Conservation (phyloP, 2,888 invertebrate species). For the Eristalinus sepulchralis region DNA sequence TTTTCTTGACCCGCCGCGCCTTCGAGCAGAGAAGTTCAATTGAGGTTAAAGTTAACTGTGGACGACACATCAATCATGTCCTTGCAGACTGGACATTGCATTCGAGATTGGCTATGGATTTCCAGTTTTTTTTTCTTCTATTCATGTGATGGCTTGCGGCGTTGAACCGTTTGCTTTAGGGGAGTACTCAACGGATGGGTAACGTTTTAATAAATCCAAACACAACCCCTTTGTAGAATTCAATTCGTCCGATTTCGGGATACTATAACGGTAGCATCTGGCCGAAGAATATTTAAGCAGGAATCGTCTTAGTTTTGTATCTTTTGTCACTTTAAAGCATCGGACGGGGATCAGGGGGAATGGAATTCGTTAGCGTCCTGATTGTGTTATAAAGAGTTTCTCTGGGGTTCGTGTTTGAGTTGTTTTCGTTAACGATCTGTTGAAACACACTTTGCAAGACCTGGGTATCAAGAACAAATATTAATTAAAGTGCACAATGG, state of each 20-base stretch:
- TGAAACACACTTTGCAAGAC: too few relatives aligned
- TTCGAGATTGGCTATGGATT: slow-evolving; percentile 10
- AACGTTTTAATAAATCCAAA: background rate
- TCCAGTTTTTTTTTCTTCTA: slow-evolving; percentile 10
- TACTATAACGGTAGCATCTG: background rate
- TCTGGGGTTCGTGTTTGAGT: background rate
- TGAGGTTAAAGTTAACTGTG: slow-evolving; percentile 60
- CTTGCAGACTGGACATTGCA: slow-evolving; percentile 24
- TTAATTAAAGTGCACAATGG: too few relatives aligned
- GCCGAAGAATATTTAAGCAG: background rate
- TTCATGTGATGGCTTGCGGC: background rate
- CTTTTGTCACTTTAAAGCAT: background rate
- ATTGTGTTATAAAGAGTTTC: background rate
- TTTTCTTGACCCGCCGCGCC: slow-evolving; percentile 39
- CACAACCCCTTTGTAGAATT: background rate
- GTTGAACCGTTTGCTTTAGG: background rate
- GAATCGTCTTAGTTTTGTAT: background rate
- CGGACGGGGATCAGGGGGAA: background rate
- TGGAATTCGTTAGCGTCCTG: background rate
- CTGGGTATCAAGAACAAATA: too few relatives aligned
- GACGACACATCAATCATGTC: slow-evolving; percentile 51
- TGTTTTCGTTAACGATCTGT: too few relatives aligned
- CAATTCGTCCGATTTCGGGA: background rate
- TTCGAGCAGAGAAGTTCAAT: slow-evolving; percentile 44
- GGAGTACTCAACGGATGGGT: background rate